Base-by-base conservation (phyloP, 2,888 invertebrate genomes). In the Metellina segmentata region DNA sequence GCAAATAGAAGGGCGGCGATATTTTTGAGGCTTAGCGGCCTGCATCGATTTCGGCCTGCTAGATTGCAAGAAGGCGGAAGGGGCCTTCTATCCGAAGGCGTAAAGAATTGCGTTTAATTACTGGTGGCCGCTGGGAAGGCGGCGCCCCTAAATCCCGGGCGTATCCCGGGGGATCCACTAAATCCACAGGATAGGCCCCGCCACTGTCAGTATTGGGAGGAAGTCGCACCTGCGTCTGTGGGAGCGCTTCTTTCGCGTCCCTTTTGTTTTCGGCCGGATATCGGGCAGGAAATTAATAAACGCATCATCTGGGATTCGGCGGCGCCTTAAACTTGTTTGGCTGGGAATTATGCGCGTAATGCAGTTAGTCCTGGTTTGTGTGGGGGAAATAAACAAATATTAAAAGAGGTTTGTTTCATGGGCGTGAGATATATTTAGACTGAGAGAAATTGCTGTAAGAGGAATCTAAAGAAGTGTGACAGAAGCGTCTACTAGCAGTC, bases 191-290 rank as follows among this genome's bases (percentile, higher is more conserved):
- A 77, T 89, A 74, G 86, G 81, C 81, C 8, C 90, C 78, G 82
- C 82, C 87, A 83, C 82, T 91, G 91, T 91, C 91, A 87, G 87
- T 87, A 91, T 91, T 91, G 83, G 81, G 82, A 71, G 91, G 16
- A 87, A 87, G 83, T 81, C 61, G 91, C 91, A 91, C 91, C 91
- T 91, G 91, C 83, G 87, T 34, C 91, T 81, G 51, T 16, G 69
- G 75, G 48, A 71, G 9, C 20, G 9, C n/a, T 61, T 61, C 61
- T 61, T 61, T 16, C 9, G 8, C 6, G 11, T 61, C 61, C 61
- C 13, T 61, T n/a, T 61, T 61, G 61, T 61, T 61, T 61, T 61
- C n/a, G 34, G 34, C 34, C 34, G 4, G 34, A 34, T 34, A 34
- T 34, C 34, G 34, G 34, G 61, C 61, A 61, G 61, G 61, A 16